A percentile compares a stretch with the other conserved stretches of the same genome.
phyloP scores from a whole-genome alignment of 1,140 invertebrate genomes.

The Gryon sp. region DNA sequence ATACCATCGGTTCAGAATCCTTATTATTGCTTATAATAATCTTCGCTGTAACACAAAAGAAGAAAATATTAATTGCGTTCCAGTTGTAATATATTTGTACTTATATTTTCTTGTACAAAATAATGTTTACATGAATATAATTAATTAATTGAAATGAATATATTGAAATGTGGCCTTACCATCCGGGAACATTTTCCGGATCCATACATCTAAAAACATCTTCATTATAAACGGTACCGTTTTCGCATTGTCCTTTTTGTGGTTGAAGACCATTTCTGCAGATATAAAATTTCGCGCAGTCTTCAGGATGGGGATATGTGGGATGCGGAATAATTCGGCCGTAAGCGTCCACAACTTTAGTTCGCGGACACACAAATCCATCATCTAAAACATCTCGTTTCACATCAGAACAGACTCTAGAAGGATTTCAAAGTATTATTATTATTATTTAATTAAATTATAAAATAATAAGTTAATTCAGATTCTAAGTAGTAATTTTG shows the following conservation, averaged over 20 bases:
- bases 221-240: slow-evolving; percentile 90
- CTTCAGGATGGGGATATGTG: slow-evolving; percentile 89
- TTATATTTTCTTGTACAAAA: too few relatives aligned
- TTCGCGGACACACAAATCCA: slow-evolving; percentile 88
- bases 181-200: slow-evolving; percentile 87
- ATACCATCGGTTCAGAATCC: slow-evolving; percentile 25
- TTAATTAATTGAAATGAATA: too few relatives aligned
- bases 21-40: slow-evolving; percentile 76
- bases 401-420: slow-evolving; percentile 80
- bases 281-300: slow-evolving; percentile 92
- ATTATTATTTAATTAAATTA: not conserved
- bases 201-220: slow-evolving; percentile 89
- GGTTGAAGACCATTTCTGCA: slow-evolving; percentile 88
- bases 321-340: slow-evolving; percentile 87
- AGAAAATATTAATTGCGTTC: too few relatives aligned
- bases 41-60: too few relatives aligned
- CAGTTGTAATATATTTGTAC: too few relatives aligned
- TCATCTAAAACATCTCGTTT: slow-evolving; percentile 86
- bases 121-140: too few relatives aligned
- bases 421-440: not conserved
- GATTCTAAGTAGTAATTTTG: too few relatives aligned
- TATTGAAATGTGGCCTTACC: slow-evolving; percentile 15
- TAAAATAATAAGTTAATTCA: too few relatives aligned
- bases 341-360: slow-evolving; percentile 84
- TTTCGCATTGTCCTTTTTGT: slow-evolving; percentile 87